Evolutionary conservation across 2,888 invertebrate genomes (phyloP).

Genomic region (Trachelus troglodyta): DNA sequence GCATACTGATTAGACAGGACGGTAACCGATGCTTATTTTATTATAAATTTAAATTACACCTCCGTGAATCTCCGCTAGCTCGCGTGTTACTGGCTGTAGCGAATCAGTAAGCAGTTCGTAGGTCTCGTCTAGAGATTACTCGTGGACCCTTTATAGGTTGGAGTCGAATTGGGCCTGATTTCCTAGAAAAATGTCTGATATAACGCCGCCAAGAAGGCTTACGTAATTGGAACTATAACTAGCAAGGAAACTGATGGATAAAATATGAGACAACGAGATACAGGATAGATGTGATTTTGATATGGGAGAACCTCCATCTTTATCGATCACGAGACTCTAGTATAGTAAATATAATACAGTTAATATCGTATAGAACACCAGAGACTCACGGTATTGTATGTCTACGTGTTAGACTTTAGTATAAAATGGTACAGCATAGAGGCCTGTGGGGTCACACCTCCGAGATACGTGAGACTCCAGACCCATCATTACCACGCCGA

Average conservation of each 20-base stretch:
- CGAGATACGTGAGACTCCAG: conserved; percentile 33
- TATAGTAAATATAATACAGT: neutral
- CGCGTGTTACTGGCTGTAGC: conserved; percentile 7
- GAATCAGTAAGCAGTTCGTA: conserved; percentile 12
- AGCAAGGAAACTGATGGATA: neutral
- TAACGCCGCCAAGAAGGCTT: conserved; percentile 4
- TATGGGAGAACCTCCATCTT: neutral
- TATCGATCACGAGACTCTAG: neutral
- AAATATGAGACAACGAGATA: neutral
- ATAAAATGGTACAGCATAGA: conserved; percentile 25
- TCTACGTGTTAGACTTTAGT: conserved; percentile 12
- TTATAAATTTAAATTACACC: conserved; percentile 23
- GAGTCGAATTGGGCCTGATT: neutral
- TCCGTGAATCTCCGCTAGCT: neutral
- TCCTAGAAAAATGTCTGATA: neutral
- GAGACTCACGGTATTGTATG: neutral
- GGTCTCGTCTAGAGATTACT: neutral
- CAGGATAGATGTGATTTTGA: neutral
- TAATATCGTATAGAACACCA: neutral
- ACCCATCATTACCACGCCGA: conserved; percentile 41
- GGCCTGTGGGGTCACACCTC: conserved; percentile 42
- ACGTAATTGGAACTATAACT: neutral
- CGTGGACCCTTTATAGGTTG: neutral
- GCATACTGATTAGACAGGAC: conserved; percentile 14
- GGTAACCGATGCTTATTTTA: conserved; percentile 6